Conservation (phyloP, 2,888 invertebrate species). For the Trilocha varians region DNA sequence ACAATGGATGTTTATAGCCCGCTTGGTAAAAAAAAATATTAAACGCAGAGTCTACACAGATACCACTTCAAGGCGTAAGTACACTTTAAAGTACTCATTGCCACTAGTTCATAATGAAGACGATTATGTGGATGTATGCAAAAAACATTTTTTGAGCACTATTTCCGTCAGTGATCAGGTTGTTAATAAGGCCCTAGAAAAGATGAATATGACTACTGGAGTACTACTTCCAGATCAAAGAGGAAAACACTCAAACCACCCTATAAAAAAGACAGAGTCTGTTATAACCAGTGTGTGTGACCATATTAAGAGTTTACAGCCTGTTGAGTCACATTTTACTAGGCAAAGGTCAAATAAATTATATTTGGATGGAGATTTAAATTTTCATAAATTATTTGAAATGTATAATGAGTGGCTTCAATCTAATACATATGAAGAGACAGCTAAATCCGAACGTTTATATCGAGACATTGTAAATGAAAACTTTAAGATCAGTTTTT, state of each 20-base stretch:
- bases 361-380: constrained; percentile 10
- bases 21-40: constrained; percentile 4
- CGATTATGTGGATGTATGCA: constrained; percentile 2
- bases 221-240: constrained; percentile 4
- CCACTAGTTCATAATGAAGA: not conserved
- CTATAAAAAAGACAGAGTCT: constrained; percentile 9
- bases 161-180: constrained; percentile 6
- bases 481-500: constrained; percentile 6
- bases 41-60: not conserved
- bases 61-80: not conserved
- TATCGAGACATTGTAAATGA: constrained; percentile 7
- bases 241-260: constrained; percentile 7
- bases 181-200: constrained; percentile 7
- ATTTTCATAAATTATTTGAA: constrained; percentile 8
- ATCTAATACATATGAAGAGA: constrained; percentile 3
- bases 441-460: constrained; percentile 7
- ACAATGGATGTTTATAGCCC: constrained; percentile 8
- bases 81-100: constrained; percentile 1
- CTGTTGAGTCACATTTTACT: constrained; percentile 11
- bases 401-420: constrained; percentile 10
- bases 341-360: constrained; percentile 9
- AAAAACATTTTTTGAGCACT: constrained; percentile 9
- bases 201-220: constrained; percentile 6
- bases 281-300: constrained; percentile 8
- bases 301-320: constrained; percentile 9